Base-by-base conservation (phyloP, 2,888 invertebrate species). In the Amblyteles armatorius region DNA sequence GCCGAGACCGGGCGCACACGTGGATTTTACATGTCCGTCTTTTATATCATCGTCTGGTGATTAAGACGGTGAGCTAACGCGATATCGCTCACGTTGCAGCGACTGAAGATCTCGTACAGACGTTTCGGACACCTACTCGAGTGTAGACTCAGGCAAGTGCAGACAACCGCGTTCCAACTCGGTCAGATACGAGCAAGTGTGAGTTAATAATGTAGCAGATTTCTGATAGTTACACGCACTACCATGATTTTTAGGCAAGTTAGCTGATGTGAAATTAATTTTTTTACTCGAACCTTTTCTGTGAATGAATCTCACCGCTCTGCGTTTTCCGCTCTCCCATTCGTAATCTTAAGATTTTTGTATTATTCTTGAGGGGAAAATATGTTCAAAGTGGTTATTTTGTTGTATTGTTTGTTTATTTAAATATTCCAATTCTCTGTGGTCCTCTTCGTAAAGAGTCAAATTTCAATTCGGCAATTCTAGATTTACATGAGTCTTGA, bases 21-120 rank as follows among this genome's bases (percentile, higher is more conserved):
- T 60, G 60, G 65, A 19, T 44, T 74, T 76, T 57, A 67, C 57
- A 22, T 73, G 13, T 84, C 83, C 76, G 83, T 86, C 57, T 69
- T 69, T 50, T 22, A 69, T 87, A 87, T 83, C 83, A 86, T 83
- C 81, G 83, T 81, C 84, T 83, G 55, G 78, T 73, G 82, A 88
- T 85, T 84, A 87, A 76, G 83, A 85, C 82, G 36, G 44, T 29
- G 67, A 50, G 29, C 19, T 60, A 83, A 78, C 78, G 40, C 16
- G 63, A 73, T 40, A 79, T 50, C 44, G 57, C 22, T 57, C 57
- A 26, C 11, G 57, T 22, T 22, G 11, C 57, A 6, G 11, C 22
- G 11, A 11, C 55, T 33, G 6, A 26, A 36, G 22, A 55, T 55
- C 36, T 40, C 69, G 3, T 5, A n/a, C 13, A 26, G 63, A 29